A percentile compares a stretch with the other conserved stretches of the same genome.
Evolutionary conservation across 2,888 invertebrate genomes (phyloP).

Genomic region (Dicranocentrus wangi): DNA sequence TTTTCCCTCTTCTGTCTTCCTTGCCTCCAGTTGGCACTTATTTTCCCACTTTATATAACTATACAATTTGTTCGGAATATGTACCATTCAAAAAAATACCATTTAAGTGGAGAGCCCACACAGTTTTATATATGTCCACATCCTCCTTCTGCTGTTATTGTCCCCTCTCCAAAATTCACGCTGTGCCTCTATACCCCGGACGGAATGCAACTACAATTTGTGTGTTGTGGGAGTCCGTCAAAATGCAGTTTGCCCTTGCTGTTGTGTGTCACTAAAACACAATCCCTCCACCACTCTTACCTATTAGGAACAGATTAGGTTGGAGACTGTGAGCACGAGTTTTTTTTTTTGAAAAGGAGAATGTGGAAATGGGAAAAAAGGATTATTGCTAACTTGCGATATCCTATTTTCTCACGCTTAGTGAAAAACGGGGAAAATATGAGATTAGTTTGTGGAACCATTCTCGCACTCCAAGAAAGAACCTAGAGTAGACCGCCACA

Average conservation of each 20-base stretch:
- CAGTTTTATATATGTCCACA: neutral
- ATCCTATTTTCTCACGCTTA: conserved; percentile 23
- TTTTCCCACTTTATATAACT: neutral
- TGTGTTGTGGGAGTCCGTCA: neutral
- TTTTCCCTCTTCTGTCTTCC: conserved; percentile 13
- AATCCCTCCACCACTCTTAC: neutral
- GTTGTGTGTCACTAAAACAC: conserved; percentile 12
- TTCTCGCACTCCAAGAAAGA: neutral
- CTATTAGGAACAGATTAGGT: conserved; percentile 6
- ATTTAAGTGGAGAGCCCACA: too few relatives aligned
- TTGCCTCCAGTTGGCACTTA: conserved; percentile 18
- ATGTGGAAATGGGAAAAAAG: conserved; percentile 17
- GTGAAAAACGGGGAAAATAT: neutral
- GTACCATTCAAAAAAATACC: too few relatives aligned
- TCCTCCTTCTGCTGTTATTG: neutral
- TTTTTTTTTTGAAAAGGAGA: neutral
- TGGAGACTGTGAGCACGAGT: neutral
- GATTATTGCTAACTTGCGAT: conserved; percentile 7
- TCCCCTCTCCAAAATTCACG: too few relatives aligned
- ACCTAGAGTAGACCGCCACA: too few relatives aligned
- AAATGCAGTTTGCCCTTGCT: conserved; percentile 9
- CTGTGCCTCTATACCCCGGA: too few relatives aligned
- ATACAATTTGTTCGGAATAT: too few relatives aligned
- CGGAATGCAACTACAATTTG: conserved; percentile 20
- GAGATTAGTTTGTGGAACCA: conserved; percentile 5